Conservation (phyloP, 1,140 invertebrate species). For the Apis florea region DNA sequence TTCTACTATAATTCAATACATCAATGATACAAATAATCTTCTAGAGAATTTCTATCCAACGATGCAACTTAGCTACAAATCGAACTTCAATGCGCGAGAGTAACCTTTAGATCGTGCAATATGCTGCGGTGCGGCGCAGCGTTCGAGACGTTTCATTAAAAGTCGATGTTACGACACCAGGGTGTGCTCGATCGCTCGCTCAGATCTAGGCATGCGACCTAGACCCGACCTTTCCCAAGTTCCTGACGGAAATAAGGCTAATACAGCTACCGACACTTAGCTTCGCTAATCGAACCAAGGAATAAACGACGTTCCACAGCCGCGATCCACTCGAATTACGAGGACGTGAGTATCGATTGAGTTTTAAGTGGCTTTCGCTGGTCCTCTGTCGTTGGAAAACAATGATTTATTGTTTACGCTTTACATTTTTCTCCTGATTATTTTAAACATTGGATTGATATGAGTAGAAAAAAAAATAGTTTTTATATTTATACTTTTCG, state of each 20-base stretch:
- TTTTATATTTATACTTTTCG: neutral
- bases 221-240: conserved; percentile 64
- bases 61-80: neutral
- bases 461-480: neutral
- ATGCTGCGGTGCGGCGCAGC: neutral
- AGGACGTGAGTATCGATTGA: conserved; percentile 13
- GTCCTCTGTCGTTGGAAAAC: neutral
- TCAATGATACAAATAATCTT: neutral
- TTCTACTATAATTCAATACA: neutral
- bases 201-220: conserved; percentile 58
- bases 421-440: neutral
- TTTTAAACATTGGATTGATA: neutral
- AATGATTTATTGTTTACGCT: neutral
- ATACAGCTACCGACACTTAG: conserved; percentile 18
- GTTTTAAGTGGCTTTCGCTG: neutral
- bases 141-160: conserved; percentile 53
- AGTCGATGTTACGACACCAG: conserved; percentile 30
- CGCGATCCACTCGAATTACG: neutral
- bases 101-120: neutral
- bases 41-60: too few species aligned
- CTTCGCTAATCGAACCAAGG: conserved; percentile 33
- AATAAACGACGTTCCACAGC: conserved; percentile 1
- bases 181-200: conserved; percentile 31
- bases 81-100: neutral
- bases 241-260: conserved; percentile 9